Conservation (phyloP, 2,113 vertebrate genomes). For the Paramisgurnus dabryanus region DNA sequence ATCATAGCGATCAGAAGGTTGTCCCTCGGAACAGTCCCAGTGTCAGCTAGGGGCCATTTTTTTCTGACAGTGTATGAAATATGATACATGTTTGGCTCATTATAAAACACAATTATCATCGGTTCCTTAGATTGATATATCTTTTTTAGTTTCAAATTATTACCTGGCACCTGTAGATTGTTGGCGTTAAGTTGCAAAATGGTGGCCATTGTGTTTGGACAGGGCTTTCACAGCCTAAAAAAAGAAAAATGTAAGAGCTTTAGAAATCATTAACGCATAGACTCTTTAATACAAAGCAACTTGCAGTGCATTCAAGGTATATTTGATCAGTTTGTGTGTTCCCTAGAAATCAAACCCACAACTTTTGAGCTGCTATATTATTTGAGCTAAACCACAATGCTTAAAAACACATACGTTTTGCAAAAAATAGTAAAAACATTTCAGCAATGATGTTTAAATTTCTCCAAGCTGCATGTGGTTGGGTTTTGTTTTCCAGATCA, state of each 20-base stretch:
- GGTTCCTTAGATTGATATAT: neutral
- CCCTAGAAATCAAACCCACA: no score
- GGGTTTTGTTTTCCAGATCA: neutral
- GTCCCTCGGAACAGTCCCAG: no score
- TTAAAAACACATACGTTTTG: no score
- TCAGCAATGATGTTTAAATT: neutral
- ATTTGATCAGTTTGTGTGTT: no score
- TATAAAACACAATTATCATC: neutral
- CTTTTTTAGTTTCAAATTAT: neutral
- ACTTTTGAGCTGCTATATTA: no score
- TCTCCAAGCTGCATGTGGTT: neutral
- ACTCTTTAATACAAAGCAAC: no score
- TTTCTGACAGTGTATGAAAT: neutral
- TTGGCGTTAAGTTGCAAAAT: conserved; percentile 64
- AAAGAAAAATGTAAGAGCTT: conserved; percentile 1
- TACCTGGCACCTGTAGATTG: conserved; percentile 71
- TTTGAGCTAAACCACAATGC: no score
- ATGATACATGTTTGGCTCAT: neutral
- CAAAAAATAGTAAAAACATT: no score
- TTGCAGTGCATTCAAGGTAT: no score
- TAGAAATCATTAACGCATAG: no score
- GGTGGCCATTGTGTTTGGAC: conserved; percentile 73
- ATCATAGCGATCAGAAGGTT: no score
- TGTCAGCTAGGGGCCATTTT: no score
- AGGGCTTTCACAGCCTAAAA: conserved; percentile 54